phyloP scores from a whole-genome alignment of 2,797 vertebrate species.

The Sebastes taczanowskii region DNA sequence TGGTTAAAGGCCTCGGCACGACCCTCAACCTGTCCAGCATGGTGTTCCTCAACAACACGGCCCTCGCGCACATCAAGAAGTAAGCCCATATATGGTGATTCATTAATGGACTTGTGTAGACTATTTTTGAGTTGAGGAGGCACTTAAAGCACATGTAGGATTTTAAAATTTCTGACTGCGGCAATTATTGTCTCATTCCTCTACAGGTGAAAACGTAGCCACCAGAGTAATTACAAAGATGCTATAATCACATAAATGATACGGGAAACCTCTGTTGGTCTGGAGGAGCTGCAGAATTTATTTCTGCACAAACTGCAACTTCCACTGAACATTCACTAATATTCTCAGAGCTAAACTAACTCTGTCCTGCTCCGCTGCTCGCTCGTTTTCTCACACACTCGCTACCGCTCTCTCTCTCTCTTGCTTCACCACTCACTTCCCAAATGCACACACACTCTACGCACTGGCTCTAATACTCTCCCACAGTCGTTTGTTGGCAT shows the following conservation, averaged over 20 bases:
- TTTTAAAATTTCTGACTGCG: neutral
- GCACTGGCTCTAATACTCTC: no score
- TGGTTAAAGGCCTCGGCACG: constrained; percentile 59
- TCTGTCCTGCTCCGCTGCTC: no score
- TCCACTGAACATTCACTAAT: no score
- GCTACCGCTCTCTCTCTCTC: no score
- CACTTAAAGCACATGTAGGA: neutral
- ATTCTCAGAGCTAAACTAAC: no score
- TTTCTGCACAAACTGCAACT: no score
- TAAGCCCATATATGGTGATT: constrained; percentile 68
- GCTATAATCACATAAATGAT: neutral
- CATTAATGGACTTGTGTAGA: neutral
- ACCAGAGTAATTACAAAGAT: neutral
- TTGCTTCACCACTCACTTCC: no score
- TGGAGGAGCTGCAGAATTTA: no score
- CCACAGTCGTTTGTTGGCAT: no score
- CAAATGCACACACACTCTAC: no score
- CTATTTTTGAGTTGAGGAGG: neutral
- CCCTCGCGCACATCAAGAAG: constrained; percentile 87
- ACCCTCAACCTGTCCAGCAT: constrained; percentile 79
- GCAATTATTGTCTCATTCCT: neutral
- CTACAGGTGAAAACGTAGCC: neutral
- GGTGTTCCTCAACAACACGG: constrained; percentile 86
- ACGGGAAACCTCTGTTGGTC: no score
- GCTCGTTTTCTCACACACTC: no score